phyloP scores from a whole-genome alignment of 1,140 invertebrate species.

The Drosophila kikkawai region DNA sequence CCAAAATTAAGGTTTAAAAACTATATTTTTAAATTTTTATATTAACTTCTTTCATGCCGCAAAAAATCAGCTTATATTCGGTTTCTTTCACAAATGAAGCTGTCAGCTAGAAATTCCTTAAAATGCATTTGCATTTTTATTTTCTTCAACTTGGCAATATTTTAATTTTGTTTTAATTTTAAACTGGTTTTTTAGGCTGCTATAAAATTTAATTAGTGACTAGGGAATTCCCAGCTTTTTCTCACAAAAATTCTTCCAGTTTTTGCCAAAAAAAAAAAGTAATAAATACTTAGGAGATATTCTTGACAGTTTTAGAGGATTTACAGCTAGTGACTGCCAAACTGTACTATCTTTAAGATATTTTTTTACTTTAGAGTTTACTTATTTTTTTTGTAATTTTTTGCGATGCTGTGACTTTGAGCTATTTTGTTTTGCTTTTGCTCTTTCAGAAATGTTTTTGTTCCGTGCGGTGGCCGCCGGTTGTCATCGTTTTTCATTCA shows the following conservation, averaged over 20 bases:
- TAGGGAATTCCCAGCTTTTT: neutral
- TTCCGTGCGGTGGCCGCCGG: neutral
- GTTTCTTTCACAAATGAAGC: neutral
- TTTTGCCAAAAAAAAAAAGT: neutral
- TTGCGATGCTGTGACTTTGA: conserved; percentile 36
- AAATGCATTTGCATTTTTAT: conserved; percentile 7
- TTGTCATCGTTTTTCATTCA: conserved; percentile 45
- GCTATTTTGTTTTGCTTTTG: conserved; percentile 26
- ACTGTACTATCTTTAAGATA: conserved; percentile 10
- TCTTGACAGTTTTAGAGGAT: neutral
- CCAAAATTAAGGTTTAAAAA: neutral
- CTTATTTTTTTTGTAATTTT: neutral
- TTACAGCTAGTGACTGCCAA: conserved; percentile 21
- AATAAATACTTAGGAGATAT: neutral
- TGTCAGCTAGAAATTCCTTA: neutral
- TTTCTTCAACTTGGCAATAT: neutral
- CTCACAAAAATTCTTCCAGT: neutral
- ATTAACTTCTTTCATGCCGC: neutral
- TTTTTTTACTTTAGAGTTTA: conserved; percentile 8
- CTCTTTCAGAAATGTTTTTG: conserved; percentile 1
- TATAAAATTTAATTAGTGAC: neutral
- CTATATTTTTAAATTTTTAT: neutral
- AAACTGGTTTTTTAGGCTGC: neutral
- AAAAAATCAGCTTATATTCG: neutral
- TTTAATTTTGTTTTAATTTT: neutral